These are phyloP conservation scores for Rhinichthys klamathensis DNA, from an alignment of 2,113 vertebrate genomes.

Conservation along the genomic window DNA sequence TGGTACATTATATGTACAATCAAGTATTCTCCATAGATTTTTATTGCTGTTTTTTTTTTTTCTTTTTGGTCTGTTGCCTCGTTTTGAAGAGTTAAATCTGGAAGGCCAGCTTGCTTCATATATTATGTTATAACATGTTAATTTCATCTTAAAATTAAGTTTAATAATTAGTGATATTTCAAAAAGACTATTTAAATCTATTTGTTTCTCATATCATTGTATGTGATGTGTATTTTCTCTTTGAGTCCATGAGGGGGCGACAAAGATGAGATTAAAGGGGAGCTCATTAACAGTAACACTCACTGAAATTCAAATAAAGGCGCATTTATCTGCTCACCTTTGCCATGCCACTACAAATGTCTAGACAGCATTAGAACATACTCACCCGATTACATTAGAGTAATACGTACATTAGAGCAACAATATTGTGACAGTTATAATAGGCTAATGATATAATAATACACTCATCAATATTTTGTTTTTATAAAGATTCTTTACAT, in stretches of 20 bases:
- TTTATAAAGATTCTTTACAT: neutral
- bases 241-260: neutral
- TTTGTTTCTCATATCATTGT: neutral
- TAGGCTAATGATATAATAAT: neutral
- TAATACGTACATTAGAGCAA: neutral
- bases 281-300: neutral
- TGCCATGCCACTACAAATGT: neutral
- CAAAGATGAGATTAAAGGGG: neutral
- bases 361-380: constrained; percentile 5
- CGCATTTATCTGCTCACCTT: constrained; percentile 22
- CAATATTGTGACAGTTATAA: neutral
- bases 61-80: too few species aligned
- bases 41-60: too few species aligned
- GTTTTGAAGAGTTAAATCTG: too few species aligned
- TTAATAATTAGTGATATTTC: neutral
- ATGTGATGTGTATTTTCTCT: neutral
- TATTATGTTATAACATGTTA: neutral
- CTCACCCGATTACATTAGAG: neutral
- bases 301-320: constrained; percentile 9
- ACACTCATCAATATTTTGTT: neutral
- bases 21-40: too few species aligned
- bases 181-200: neutral
- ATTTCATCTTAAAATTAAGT: neutral
- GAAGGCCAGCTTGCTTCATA: too few species aligned
- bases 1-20: too few species aligned